phyloP scores from a whole-genome alignment of 2,113 vertebrate species.

The Chunga burmeisteri region DNA sequence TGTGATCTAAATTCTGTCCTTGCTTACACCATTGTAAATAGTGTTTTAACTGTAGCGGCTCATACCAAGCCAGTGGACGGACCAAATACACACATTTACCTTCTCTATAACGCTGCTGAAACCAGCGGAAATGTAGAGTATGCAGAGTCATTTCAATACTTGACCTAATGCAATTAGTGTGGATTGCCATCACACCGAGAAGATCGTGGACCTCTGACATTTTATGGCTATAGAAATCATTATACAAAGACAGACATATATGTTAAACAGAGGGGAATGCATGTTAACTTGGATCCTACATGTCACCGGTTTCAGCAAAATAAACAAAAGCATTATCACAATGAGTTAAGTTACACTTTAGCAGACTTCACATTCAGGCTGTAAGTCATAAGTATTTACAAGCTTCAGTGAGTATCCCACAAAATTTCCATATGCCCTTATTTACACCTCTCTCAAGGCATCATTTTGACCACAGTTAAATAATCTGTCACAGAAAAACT shows the following conservation, averaged over 20 bases:
- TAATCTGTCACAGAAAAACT: conserved; percentile 80
- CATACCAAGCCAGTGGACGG: neutral
- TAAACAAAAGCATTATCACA: conserved; percentile 48
- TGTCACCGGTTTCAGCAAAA: neutral
- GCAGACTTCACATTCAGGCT: conserved; percentile 34
- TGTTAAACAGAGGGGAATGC: neutral
- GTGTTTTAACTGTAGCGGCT: neutral
- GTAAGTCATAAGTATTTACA: conserved; percentile 54
- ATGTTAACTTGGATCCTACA: neutral
- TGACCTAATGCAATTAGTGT: neutral
- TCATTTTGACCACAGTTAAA: conserved; percentile 77
- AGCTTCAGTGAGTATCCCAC: conserved; percentile 40
- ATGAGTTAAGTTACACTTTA: neutral
- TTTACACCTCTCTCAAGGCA: conserved; percentile 74
- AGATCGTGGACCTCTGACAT: neutral
- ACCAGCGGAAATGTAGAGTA: neutral
- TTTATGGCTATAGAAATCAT: neutral
- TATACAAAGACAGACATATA: neutral
- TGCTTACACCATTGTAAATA: neutral
- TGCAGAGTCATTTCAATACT: neutral
- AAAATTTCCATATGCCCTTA: conserved; percentile 74
- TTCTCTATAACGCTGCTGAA: neutral
- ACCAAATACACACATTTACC: neutral
- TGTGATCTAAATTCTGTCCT: neutral
- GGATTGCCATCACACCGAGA: neutral